Evolutionary conservation across 2,113 vertebrate species (phyloP).

Genomic region (Hemiscyllium ocellatum): DNA sequence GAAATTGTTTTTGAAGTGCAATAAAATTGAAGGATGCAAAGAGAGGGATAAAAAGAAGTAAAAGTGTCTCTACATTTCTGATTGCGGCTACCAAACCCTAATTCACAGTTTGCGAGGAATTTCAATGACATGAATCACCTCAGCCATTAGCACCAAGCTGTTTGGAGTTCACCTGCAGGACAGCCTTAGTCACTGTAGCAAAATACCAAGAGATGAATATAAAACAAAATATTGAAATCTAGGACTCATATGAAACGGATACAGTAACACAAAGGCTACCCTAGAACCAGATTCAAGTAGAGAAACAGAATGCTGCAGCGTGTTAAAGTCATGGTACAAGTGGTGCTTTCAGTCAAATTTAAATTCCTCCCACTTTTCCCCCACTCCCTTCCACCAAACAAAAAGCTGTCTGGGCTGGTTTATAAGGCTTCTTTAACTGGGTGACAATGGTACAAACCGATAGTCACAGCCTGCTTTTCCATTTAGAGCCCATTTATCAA

Average conservation of each 20-base stretch:
- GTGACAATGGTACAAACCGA: not conserved
- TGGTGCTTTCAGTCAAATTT: not conserved
- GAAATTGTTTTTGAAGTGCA: not conserved
- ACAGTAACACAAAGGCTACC: not conserved
- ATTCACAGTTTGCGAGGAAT: slow-evolving; percentile 22
- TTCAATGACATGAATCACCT: not conserved
- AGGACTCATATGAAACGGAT: slow-evolving; percentile 25
- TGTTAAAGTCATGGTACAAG: not conserved
- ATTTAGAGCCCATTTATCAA: not conserved
- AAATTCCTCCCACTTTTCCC: too few relatives aligned
- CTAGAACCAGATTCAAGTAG: slow-evolving; percentile 21
- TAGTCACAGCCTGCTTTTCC: not conserved
- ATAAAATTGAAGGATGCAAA: not conserved
- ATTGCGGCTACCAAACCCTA: not conserved
- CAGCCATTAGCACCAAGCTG: slow-evolving; percentile 4
- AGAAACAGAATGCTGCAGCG: not conserved
- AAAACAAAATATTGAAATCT: slow-evolving; percentile 13
- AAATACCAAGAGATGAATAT: slow-evolving; percentile 20
- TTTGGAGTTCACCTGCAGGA: slow-evolving; percentile 9
- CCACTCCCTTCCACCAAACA: not conserved
- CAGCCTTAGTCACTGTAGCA: not conserved
- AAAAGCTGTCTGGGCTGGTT: not conserved
- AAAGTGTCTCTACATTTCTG: not conserved
- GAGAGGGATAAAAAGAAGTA: not conserved
- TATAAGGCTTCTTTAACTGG: not conserved